Conservation (phyloP, 2,797 vertebrate species). For the Phoeniculus purpureus region DNA sequence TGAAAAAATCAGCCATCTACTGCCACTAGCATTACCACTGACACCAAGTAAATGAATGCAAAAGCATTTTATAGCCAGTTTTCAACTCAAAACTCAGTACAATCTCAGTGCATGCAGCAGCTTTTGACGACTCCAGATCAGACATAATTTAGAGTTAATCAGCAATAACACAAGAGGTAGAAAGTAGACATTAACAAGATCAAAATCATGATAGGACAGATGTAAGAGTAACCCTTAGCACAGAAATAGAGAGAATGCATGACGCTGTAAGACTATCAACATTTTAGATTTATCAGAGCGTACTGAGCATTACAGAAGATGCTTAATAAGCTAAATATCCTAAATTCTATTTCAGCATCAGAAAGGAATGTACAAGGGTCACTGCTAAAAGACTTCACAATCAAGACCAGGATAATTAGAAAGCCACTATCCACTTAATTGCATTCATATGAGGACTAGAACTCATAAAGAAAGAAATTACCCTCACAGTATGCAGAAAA, state of each 20-base stretch:
- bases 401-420: not conserved
- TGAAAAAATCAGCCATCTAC: not conserved
- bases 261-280: not conserved
- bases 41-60: not conserved
- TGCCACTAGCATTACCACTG: not conserved
- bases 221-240: conserved; percentile 14
- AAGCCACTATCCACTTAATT: not conserved
- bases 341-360: not conserved
- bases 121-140: not conserved
- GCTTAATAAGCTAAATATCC: not conserved
- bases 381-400: not conserved
- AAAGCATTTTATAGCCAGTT: not conserved
- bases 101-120: not conserved
- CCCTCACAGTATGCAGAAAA: not conserved
- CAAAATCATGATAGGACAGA: not conserved
- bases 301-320: not conserved
- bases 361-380: not conserved
- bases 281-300: conserved; percentile 9
- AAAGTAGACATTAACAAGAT: not conserved
- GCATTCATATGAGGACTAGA: not conserved
- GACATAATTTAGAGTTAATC: conserved; percentile 20
- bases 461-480: not conserved
- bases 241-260: not conserved
- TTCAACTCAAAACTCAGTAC: not conserved
- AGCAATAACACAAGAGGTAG: conserved; percentile 7